A percentile compares a stretch with the other conserved stretches of the same genome.
These are phyloP conservation scores for Plodia interpunctella DNA, from an alignment of 1,140 invertebrate species.

Conservation along the genomic window DNA sequence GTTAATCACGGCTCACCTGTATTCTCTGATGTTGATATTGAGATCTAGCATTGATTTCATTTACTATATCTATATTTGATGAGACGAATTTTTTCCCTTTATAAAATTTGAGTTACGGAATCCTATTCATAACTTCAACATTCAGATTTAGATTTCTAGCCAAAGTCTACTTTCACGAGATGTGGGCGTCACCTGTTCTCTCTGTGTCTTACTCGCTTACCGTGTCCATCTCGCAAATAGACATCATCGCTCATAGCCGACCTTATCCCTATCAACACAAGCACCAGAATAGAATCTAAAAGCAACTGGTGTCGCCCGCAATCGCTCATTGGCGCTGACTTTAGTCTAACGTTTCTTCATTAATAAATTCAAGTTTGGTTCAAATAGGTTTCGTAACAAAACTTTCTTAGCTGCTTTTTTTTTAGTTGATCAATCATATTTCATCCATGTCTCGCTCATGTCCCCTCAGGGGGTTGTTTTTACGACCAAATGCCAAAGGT, in stretches of 20 bases:
- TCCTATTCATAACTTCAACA: no score
- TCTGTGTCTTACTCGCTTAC: slow-evolving; percentile 19
- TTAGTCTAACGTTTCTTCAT: background rate
- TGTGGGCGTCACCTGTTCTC: slow-evolving; percentile 41
- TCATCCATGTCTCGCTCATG: background rate
- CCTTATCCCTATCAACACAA: slow-evolving; percentile 17
- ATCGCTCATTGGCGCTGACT: slow-evolving; percentile 15
- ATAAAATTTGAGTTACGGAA: no score
- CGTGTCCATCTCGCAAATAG: slow-evolving; percentile 6
- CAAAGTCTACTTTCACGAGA: slow-evolving; percentile 28
- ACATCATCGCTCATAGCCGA: background rate
- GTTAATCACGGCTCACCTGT: no score
- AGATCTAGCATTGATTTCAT: no score
- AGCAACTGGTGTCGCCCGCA: slow-evolving; percentile 10
- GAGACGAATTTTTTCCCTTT: no score
- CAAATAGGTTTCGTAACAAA: slow-evolving; percentile 7
- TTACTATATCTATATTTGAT: no score
- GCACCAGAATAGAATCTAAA: slow-evolving; percentile 9
- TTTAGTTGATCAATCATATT: slow-evolving; percentile 8
- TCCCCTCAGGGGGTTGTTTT: slow-evolving; percentile 8
- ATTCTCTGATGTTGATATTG: no score
- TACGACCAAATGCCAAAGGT: slow-evolving; percentile 3
- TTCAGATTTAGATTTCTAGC: background rate
- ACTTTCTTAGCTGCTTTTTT: slow-evolving; percentile 6
- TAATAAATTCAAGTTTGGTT: slow-evolving; percentile 1